These are phyloP conservation scores for Iselma pallidipennis DNA, from an alignment of 2,888 invertebrate species.

Conservation along the genomic window DNA sequence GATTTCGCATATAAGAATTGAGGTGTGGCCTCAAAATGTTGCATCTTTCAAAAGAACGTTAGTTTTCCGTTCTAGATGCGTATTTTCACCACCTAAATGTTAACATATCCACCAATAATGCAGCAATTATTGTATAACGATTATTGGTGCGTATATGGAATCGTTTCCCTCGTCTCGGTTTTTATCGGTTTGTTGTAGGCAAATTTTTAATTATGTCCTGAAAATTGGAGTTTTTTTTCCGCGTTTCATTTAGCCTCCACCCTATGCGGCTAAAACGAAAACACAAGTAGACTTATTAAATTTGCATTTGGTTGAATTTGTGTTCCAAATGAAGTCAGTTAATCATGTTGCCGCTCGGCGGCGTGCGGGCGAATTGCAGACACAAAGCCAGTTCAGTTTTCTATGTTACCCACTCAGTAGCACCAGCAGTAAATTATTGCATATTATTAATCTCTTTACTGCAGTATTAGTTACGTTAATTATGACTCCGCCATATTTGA, in stretches of 20 bases:
- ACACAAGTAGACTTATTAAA: constrained; percentile 55
- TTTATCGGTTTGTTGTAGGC: too few relatives aligned
- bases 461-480: constrained; percentile 59
- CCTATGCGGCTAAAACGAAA: constrained; percentile 37
- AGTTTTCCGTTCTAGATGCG: neutral
- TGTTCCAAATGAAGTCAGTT: constrained; percentile 57
- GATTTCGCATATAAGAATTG: constrained; percentile 52
- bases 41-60: constrained; percentile 3
- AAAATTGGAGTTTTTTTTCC: neutral
- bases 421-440: constrained; percentile 57
- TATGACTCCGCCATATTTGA: constrained; percentile 53
- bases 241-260: neutral
- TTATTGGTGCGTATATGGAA: too few relatives aligned
- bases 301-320: constrained; percentile 57
- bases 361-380: constrained; percentile 49
- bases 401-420: constrained; percentile 51
- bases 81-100: too few relatives aligned
- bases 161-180: too few relatives aligned
- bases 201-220: constrained; percentile 24
- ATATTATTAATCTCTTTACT: constrained; percentile 58
- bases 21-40: constrained; percentile 18
- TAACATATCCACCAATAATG: too few relatives aligned
- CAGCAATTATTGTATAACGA: too few relatives aligned
- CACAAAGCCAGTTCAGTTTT: constrained; percentile 54
- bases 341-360: constrained; percentile 51